phyloP scores from a whole-genome alignment of 2,888 invertebrate genomes.

The Melanchra persicariae region DNA sequence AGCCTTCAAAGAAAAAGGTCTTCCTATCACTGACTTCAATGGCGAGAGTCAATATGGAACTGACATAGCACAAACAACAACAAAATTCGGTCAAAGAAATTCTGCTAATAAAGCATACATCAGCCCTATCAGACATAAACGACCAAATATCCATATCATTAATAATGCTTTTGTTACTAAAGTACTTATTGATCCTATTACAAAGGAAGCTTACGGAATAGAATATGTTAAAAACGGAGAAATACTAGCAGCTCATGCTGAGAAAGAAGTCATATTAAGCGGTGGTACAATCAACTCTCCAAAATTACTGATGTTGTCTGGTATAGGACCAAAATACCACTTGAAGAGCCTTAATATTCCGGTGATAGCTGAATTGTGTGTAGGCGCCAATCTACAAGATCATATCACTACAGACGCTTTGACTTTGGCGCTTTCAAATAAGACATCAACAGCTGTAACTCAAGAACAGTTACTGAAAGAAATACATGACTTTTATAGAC shows the following conservation, averaged over 20 bases:
- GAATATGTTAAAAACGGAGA: slow-evolving; percentile 84
- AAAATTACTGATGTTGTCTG: slow-evolving; percentile 92
- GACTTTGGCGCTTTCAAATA: slow-evolving; percentile 85
- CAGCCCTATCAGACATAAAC: slow-evolving; percentile 91
- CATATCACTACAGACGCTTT: slow-evolving; percentile 93
- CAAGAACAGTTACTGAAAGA: slow-evolving; percentile 83
- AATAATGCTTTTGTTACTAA: slow-evolving; percentile 90
- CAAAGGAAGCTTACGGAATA: slow-evolving; percentile 87
- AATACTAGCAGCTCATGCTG: slow-evolving; percentile 84
- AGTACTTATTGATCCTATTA: slow-evolving; percentile 91
- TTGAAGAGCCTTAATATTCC: slow-evolving; percentile 87
- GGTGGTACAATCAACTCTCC: slow-evolving; percentile 92
- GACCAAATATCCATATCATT: slow-evolving; percentile 88
- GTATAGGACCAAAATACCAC: slow-evolving; percentile 92
- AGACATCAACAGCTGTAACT: slow-evolving; percentile 87
- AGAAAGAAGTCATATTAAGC: slow-evolving; percentile 92
- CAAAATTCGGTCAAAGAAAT: slow-evolving; percentile 90
- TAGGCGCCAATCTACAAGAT: slow-evolving; percentile 94
- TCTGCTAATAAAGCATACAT: slow-evolving; percentile 93
- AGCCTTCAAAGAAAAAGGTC: slow-evolving; percentile 92
- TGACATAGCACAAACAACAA: slow-evolving; percentile 92
- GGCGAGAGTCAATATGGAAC: slow-evolving; percentile 91
- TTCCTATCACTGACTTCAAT: slow-evolving; percentile 91
- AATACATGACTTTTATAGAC: slow-evolving; percentile 83
- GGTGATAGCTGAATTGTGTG: slow-evolving; percentile 92